Percentiles rank a stretch among this genome's conserved stretches.
These are phyloP conservation scores for Taxidea taxus DNA, from an alignment of 2,113 vertebrate genomes.

Conservation along the genomic window DNA sequence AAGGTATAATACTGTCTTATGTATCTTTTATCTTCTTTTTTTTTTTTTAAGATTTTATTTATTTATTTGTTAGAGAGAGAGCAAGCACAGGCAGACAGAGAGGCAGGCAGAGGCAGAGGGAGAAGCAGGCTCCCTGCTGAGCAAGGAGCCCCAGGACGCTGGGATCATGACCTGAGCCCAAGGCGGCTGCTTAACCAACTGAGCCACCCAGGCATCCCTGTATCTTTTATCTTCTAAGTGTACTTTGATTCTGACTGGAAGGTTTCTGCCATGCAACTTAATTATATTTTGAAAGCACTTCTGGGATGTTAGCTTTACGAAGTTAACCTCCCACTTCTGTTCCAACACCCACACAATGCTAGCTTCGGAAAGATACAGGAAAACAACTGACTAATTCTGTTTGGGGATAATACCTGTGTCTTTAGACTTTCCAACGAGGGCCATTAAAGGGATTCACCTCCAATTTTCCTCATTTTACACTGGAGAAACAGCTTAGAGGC, in stretches of 20 bases:
- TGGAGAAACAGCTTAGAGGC: neutral
- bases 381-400: neutral
- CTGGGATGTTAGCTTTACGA: neutral
- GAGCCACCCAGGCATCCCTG: too few relatives aligned
- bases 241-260: constrained; percentile 32
- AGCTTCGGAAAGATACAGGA: neutral
- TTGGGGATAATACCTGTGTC: neutral
- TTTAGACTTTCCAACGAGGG: neutral
- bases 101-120: too few relatives aligned
- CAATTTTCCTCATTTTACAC: neutral
- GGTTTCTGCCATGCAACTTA: constrained; percentile 12
- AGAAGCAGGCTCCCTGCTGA: too few relatives aligned
- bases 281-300: constrained; percentile 45
- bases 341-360: neutral
- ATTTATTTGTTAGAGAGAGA: too few relatives aligned
- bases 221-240: neutral
- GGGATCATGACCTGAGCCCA: too few relatives aligned
- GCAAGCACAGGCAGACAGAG: too few relatives aligned
- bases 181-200: too few relatives aligned
- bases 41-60: too few relatives aligned
- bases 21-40: too few relatives aligned
- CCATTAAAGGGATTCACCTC: neutral
- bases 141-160: too few relatives aligned
- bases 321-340: neutral
- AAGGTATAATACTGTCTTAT: neutral